Evolutionary conservation across 2,797 vertebrate genomes (phyloP).

Genomic region (Yasuhikotakia modesta): DNA sequence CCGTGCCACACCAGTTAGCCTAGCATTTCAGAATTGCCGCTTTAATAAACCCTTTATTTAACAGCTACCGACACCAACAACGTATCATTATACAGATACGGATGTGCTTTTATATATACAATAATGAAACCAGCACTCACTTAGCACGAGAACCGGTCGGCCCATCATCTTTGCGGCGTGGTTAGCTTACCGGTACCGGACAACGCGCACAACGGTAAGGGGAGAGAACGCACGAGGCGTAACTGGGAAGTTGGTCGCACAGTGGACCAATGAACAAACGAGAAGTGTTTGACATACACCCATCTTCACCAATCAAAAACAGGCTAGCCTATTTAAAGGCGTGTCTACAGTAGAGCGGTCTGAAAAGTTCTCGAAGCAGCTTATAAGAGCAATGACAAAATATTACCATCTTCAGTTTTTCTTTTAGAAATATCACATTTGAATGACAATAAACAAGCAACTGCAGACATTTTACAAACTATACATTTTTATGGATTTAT

Average conservation of each 20-base stretch:
- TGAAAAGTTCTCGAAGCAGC: conserved; percentile 46
- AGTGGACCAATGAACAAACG: conserved; percentile 62
- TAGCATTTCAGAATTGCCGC: conserved; percentile 24
- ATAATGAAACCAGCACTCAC: conserved; percentile 73
- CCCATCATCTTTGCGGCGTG: conserved; percentile 81
- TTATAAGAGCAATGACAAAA: not conserved
- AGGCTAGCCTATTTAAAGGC: not conserved
- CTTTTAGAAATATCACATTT: not conserved
- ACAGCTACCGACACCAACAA: not conserved
- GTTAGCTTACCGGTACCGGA: conserved; percentile 58
- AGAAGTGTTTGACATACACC: conserved; percentile 36
- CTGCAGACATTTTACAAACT: no score
- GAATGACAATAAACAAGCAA: no score
- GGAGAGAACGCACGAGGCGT: conserved; percentile 23
- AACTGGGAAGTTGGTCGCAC: not conserved
- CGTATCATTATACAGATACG: not conserved
- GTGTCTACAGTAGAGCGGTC: conserved; percentile 1
- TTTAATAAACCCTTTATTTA: not conserved
- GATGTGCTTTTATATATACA: not conserved
- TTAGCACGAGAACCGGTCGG: conserved; percentile 88
- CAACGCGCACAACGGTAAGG: conserved; percentile 66
- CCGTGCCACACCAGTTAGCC: conserved; percentile 33
- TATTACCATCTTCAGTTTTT: not conserved
- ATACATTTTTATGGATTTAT: no score
- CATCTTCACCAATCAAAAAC: conserved; percentile 58